These are phyloP conservation scores for Ctenopoma kingsleyae DNA, from an alignment of 2,797 vertebrate genomes.

Conservation along the genomic window DNA sequence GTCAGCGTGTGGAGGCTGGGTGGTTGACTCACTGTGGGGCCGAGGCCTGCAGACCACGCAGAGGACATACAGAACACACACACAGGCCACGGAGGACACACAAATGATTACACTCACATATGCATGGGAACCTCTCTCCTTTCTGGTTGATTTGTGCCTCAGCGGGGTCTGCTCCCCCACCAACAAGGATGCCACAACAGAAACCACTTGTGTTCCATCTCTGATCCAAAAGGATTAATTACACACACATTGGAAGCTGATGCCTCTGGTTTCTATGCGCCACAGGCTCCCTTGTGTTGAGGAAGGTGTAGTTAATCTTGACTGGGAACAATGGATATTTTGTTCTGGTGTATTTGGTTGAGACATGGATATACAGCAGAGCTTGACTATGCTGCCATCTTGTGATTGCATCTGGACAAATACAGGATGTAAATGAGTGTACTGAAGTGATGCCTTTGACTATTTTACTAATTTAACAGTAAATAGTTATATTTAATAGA, in stretches of 20 bases:
- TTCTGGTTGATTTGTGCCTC: slow-evolving; percentile 63
- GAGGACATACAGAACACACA: slow-evolving; percentile 44
- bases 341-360: slow-evolving; percentile 46
- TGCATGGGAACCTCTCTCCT: slow-evolving; percentile 31
- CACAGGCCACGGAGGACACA: slow-evolving; percentile 35
- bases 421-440: slow-evolving; percentile 55
- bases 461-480: slow-evolving; percentile 12
- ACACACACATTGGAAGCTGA: slow-evolving; percentile 70
- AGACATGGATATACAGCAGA: slow-evolving; percentile 46
- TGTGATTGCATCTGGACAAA: slow-evolving; percentile 75
- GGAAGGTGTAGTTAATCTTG: slow-evolving; percentile 73
- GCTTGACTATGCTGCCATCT: slow-evolving; percentile 82
- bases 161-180: slow-evolving; percentile 41
- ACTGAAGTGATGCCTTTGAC: not conserved
- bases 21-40: slow-evolving; percentile 69
- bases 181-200: slow-evolving; percentile 51
- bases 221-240: slow-evolving; percentile 80
- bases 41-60: slow-evolving; percentile 43
- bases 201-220: slow-evolving; percentile 68
- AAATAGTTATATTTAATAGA: slow-evolving; percentile 10
- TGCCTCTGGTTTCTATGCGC: slow-evolving; percentile 64
- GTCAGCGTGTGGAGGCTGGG: slow-evolving; percentile 67
- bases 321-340: slow-evolving; percentile 68
- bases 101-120: slow-evolving; percentile 42
- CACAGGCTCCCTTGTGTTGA: slow-evolving; percentile 58